Evolutionary conservation across 2,888 invertebrate genomes (phyloP), one percentile per base, ranked within the genome.

Genomic region (Campaea margaritaria): DNA sequence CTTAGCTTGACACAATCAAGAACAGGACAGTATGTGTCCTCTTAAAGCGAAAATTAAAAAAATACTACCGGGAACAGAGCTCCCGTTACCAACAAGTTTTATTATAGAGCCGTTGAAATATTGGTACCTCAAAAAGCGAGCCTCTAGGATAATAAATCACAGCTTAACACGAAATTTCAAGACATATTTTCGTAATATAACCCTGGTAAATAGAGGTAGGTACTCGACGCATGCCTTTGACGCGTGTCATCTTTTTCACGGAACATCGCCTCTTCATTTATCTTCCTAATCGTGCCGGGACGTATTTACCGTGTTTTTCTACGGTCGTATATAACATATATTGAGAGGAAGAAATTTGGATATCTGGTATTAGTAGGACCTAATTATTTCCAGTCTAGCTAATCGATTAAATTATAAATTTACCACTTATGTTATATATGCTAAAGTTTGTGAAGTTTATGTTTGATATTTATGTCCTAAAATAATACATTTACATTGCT

Each of bases 241-340:
- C 64, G 53, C 47, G 34, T 31, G 62, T 70, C 73, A 67, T 64
- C 64, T 70, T 61, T 73, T 68, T 70, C 48, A 55, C 49, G 56
- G 54, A 36, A 58, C 45, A 54, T 50, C 49, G 59, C 57, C 55
- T 48, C 64, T 62, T 65, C 67, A 73, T 70, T 68, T 64, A 69
- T 72, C 67, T 70, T 59, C 59, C 54, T 68, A 64, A 62, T 48
- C 62, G 66, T 5, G 21, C 55, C 50, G 47, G 41, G 38, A 10
- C 38, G 52, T 52, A 44, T 45, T 58, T 66, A 65, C 56, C 15
- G 36, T 31, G 48, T 58, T 64, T 64, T 64, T 64, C 43, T 16
- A 45, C 41, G 16, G 47, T 44, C 46, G 28, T 15, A 41, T 56
- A 44, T 49, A n/a, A n/a, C n/a, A n/a, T n/a, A n/a, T n/a, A n/a